phyloP scores from a whole-genome alignment of 2,113 vertebrate species.

The Istiophorus platypterus region DNA sequence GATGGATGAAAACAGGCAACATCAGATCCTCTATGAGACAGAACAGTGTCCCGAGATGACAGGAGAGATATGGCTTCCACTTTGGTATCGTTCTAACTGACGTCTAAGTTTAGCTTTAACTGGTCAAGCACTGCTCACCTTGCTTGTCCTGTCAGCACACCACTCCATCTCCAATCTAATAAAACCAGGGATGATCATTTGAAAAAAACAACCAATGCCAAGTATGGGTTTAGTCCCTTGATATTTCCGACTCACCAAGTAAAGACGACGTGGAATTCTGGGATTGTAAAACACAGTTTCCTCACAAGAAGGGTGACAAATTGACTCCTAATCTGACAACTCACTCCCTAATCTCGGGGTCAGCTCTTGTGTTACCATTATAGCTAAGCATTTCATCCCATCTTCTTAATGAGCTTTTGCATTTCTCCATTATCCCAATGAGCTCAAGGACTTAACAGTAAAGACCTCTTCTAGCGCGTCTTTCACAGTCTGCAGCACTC shows the following conservation, averaged over 20 bases:
- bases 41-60: too few relatives aligned
- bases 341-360: constrained; percentile 59
- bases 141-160: too few relatives aligned
- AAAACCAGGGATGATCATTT: background rate
- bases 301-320: constrained; percentile 37
- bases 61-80: too few relatives aligned
- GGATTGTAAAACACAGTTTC: constrained; percentile 1
- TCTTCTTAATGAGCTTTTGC: constrained; percentile 71
- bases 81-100: too few relatives aligned
- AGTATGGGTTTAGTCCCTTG: background rate
- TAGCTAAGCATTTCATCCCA: constrained; percentile 70
- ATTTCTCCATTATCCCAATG: constrained; percentile 65
- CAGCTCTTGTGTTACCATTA: constrained; percentile 48
- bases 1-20: too few relatives aligned
- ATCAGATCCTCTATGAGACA: too few relatives aligned
- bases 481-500: constrained; percentile 22
- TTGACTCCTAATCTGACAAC: constrained; percentile 61
- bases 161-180: background rate
- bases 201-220: background rate
- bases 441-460: constrained; percentile 61
- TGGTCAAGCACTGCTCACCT: too few relatives aligned
- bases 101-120: too few relatives aligned
- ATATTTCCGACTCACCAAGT: background rate
- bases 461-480: constrained; percentile 34
- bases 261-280: background rate